Percentiles rank a stretch among this genome's conserved stretches.
Evolutionary conservation across 2,888 invertebrate genomes (phyloP).

Genomic region (Anthophora plumipes): DNA sequence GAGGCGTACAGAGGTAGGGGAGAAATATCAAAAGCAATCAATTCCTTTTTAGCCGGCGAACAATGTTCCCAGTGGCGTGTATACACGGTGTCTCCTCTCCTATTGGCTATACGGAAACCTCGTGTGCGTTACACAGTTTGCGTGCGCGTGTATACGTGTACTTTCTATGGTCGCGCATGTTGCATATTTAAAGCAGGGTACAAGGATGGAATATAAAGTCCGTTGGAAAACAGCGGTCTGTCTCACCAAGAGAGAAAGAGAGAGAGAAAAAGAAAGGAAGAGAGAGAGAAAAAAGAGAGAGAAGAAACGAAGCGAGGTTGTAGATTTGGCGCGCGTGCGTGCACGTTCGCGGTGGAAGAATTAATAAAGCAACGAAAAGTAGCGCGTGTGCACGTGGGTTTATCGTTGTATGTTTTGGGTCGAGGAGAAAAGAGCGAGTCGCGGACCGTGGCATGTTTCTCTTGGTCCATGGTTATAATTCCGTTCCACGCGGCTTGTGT

Average conservation of each 20-base stretch:
- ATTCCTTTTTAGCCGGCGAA: conserved; percentile 56
- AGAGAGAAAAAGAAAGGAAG: background rate
- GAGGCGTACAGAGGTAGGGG: too few species aligned
- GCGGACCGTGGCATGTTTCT: conserved; percentile 9
- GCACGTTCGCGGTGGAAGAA: conserved; percentile 36
- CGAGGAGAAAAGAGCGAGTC: conserved; percentile 45
- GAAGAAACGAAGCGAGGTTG: too few species aligned
- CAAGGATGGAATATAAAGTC: conserved; percentile 59
- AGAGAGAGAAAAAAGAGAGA: background rate
- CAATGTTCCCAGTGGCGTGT: conserved; percentile 30
- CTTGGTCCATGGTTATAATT: conserved; percentile 49
- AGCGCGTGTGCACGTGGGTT: conserved; percentile 38
- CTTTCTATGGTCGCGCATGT: conserved; percentile 38
- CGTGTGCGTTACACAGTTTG: conserved; percentile 32
- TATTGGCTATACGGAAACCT: conserved; percentile 8
- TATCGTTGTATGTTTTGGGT: conserved; percentile 42
- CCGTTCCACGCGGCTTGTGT: conserved; percentile 31
- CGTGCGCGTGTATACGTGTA: background rate
- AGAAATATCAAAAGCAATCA: conserved; percentile 55
- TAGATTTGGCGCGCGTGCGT: too few species aligned
- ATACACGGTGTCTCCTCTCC: conserved; percentile 21
- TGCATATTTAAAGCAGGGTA: conserved; percentile 60
- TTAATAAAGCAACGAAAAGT: conserved; percentile 60
- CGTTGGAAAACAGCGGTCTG: conserved; percentile 34
- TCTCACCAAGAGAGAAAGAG: background rate